Base-by-base conservation (phyloP, 2,797 vertebrate genomes). In the Poecile montanus region DNA sequence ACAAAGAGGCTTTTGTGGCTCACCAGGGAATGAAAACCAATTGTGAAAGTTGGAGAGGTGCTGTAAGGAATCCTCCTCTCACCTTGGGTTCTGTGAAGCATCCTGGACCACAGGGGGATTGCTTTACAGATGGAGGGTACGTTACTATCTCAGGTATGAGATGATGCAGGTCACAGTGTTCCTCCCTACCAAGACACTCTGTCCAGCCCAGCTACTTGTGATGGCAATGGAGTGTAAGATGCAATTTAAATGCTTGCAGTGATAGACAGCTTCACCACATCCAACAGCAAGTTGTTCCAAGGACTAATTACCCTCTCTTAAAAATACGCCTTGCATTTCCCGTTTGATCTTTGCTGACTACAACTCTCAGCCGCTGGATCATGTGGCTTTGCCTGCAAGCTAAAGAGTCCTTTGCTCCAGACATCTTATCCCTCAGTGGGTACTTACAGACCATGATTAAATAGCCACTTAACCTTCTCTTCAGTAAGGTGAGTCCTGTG, bases 391-490 rank as follows among this genome's bases (percentile, higher is more conserved):
- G 51, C 53, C 66, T 57, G 80, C 38, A 73, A 25, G 62, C 77
- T 93, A 61, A 56, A 77, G 44, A 86, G 79, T 91, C 73, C 66
- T 89, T 44, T 50, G 44, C 80, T 93, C 83, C 88, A 95, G 93
- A 88, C 89, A 82, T 93, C 92, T 93, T 86, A 95, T 92, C 83
- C 94, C 94, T 95, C 89, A 84, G 91, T 88, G 89, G 85, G 93
- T 90, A 88, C 93, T 96, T 91, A 94, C 60, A 84, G 94, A 94
- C 94, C 85, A 89, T 93, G 89, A 96, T 94, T 96, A 95, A 96
- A 97, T 79, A 96, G 92, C 89, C 94, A 94, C 91, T 96, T 96
- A 94, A 93, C 92, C 96, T 95, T 95, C 96, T 93, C 85, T 66
- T 78, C 89, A 61, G 53, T 79, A 71, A 95, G 94, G 94, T 71